A percentile compares a stretch with the other conserved stretches of the same genome.
phyloP scores from a whole-genome alignment of 2,113 vertebrate species.

The Rattus rattus region DNA sequence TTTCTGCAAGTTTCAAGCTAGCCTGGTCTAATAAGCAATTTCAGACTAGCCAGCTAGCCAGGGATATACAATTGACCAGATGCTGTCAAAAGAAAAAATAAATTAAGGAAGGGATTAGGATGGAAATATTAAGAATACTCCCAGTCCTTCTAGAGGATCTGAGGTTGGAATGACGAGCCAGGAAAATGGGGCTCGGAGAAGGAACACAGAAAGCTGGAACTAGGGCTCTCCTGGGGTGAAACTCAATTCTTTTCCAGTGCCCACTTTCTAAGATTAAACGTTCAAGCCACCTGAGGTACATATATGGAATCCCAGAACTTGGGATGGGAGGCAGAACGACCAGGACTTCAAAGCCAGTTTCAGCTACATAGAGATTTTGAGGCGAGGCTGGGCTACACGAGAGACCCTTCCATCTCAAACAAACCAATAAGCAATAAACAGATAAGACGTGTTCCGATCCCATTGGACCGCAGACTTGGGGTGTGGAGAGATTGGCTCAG shows the following conservation, averaged over 20 bases:
- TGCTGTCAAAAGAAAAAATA: neutral
- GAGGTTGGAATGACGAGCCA: neutral
- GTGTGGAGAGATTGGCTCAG: neutral
- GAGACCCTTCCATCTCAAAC: neutral
- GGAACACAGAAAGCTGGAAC: neutral
- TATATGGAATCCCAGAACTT: neutral
- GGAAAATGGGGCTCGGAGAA: neutral
- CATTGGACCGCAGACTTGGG: neutral
- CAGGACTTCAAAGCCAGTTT: neutral
- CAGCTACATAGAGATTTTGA: neutral
- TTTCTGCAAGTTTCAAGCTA: neutral
- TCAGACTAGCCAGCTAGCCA: neutral
- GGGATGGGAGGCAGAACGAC: no score
- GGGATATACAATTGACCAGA: neutral
- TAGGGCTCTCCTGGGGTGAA: neutral
- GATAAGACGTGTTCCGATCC: neutral
- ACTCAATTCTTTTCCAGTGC: neutral
- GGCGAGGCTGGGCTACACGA: neutral
- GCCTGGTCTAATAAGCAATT: neutral
- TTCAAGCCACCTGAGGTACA: neutral
- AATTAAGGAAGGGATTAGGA: neutral
- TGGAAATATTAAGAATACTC: neutral
- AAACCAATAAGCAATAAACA: neutral
- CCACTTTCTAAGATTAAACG: conserved; percentile 34
- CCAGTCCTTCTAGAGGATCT: no score